phyloP scores from a whole-genome alignment of 2,888 invertebrate genomes.

The Drepanosiphum platanoidis region DNA sequence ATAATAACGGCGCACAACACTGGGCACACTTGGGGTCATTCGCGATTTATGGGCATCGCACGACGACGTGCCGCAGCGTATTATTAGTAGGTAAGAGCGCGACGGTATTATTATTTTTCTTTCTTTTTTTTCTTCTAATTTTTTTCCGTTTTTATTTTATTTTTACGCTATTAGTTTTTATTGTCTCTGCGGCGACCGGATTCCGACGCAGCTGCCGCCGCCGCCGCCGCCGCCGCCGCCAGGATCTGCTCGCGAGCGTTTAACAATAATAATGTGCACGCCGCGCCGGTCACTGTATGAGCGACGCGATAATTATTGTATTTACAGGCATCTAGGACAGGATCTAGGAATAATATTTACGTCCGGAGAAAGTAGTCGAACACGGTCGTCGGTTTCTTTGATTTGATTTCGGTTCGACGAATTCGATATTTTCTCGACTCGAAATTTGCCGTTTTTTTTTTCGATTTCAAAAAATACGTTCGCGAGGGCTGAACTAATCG shows the following conservation, averaged over 20 bases:
- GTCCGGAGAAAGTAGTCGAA: no score
- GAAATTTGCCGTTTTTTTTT: no score
- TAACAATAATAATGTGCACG: not conserved
- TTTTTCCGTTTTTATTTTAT: not conserved
- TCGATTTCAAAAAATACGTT: no score
- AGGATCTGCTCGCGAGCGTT: not conserved
- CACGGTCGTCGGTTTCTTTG: no score
- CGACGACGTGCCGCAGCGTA: not conserved
- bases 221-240: not conserved
- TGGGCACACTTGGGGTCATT: not conserved
- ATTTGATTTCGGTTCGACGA: no score
- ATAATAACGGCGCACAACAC: not conserved
- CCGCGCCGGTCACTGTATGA: not conserved
- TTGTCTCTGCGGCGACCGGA: not conserved
- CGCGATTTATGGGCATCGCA: not conserved
- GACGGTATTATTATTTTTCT: not conserved
- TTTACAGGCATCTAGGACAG: no score
- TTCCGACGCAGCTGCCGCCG: no score
- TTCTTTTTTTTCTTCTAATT: not conserved
- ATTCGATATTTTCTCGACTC: no score
- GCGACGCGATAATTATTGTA: no score
- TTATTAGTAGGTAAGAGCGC: not conserved
- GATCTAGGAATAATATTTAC: no score
- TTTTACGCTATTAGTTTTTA: not conserved
- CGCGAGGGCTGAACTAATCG: no score